A percentile compares a stretch with the other conserved stretches of the same genome.
phyloP scores from a whole-genome alignment of 2,888 invertebrate species.

The Euplagia quadripunctaria region DNA sequence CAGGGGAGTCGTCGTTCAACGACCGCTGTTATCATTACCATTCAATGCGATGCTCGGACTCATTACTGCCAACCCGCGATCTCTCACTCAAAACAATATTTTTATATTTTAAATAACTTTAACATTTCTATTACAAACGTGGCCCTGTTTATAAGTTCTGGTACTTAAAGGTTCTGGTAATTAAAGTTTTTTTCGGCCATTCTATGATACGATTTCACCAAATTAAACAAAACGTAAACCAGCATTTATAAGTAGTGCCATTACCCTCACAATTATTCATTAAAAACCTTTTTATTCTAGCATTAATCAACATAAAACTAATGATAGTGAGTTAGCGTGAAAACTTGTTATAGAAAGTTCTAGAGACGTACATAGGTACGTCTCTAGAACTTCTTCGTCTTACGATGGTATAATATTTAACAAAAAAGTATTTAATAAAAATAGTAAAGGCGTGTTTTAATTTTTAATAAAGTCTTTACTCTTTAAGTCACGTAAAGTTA shows the following conservation, averaged over 20 bases:
- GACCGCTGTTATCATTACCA: conserved; percentile 82
- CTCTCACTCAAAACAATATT: conserved; percentile 48
- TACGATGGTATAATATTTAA: not conserved
- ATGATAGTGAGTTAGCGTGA: not conserved
- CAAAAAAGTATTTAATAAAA: not conserved
- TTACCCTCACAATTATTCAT: not conserved
- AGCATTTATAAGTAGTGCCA: not conserved
- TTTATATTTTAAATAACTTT: not conserved
- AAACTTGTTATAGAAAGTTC: not conserved
- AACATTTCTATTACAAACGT: not conserved
- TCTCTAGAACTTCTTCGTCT: too few species aligned
- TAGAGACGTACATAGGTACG: not conserved
- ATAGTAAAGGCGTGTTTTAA: not conserved
- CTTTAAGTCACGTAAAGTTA: not conserved
- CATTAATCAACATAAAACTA: not conserved
- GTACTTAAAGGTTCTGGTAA: not conserved
- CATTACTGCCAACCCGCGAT: conserved; percentile 53
- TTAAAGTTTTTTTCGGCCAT: not conserved
- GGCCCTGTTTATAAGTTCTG: not conserved
- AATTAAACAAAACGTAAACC: not conserved
- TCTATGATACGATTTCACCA: too few species aligned
- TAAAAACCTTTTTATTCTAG: not conserved
- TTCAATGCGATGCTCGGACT: conserved; percentile 72
- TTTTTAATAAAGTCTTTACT: not conserved
- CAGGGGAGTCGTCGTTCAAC: conserved; percentile 79